Base-by-base conservation (phyloP, 2,113 vertebrate species). In the Atlantisia rogersi region DNA sequence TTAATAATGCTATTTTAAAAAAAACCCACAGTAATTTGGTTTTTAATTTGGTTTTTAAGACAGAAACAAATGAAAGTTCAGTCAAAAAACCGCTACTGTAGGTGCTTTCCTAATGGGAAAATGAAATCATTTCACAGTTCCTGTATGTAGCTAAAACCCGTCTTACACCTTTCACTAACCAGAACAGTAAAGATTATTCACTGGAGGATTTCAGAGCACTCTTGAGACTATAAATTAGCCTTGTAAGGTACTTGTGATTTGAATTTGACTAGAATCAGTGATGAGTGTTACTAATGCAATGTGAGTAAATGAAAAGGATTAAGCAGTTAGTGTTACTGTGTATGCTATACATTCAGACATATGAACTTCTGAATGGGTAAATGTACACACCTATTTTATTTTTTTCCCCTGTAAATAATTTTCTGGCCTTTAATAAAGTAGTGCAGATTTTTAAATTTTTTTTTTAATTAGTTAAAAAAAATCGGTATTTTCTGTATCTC, bases 191-290 rank as follows among this genome's bases (percentile, higher is more conserved):
- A 60, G 40, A 77, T 86, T 37, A 73, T 88, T 87, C 15, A 76
- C 10, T 65, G 74, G 50, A 20, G 60, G 22, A 91, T 90, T 96
- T 95, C 46, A 59, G 37, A 65, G 52, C 90, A 10, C 48, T 53
- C 82, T 44, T 92, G 44, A 94, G 82, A 86, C 65, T 67, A 65
- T 53, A 82, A 89, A 82, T 86, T 69, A 75, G 42, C 95, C 81
- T 67, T 82, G 32, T 88, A 53, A 81, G 44, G 52, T 67, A 48
- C 28, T 90, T 75, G 24, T 88, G 75, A 74, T 80, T 77, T 82
- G 50, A 86, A 93, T 95, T 91, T 77, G 37, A 87, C 59, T 69
- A n/a, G 81, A 78, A 74, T 75, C 59, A 39, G 73, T 68, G 86
- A 73, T 67, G 42, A 76, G 80, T 90, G 10, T n/a, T 85, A 60